Conservation (phyloP, 2,797 vertebrate species). For the Zenarchopterus dispar region DNA sequence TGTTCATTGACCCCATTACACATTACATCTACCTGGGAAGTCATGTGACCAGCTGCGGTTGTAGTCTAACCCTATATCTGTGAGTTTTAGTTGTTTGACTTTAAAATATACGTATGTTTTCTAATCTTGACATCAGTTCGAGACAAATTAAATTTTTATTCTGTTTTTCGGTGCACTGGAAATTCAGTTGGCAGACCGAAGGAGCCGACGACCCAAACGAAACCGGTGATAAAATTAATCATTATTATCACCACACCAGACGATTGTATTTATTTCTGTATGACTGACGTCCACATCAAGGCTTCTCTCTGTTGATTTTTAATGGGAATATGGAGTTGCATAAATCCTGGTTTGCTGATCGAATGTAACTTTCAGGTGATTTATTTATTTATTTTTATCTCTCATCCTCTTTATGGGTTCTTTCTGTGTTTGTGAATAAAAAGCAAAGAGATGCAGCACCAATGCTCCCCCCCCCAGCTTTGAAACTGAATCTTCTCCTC, state of each 20-base stretch:
- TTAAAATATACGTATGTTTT: too few species aligned
- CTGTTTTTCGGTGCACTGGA: too few species aligned
- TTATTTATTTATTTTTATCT: too few species aligned
- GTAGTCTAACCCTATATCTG: conserved; percentile 9
- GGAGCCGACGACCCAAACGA: conserved; percentile 6
- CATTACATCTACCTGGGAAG: not conserved
- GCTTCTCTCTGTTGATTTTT: too few species aligned
- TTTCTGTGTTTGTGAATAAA: not conserved
- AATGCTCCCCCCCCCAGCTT: conserved; percentile 13
- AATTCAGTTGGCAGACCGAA: conserved; percentile 22
- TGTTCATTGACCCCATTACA: conserved; percentile 29
- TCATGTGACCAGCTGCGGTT: conserved; percentile 20
- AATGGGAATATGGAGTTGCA: not conserved
- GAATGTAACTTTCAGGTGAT: conserved; percentile 21
- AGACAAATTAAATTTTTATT: too few species aligned
- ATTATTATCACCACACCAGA: conserved; percentile 43
- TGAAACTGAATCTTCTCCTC: conserved; percentile 34
- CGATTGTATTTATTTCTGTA: conserved; percentile 7
- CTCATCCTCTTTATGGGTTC: not conserved
- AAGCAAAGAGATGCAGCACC: conserved; percentile 3
- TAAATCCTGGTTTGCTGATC: not conserved
- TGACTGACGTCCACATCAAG: conserved; percentile 10
- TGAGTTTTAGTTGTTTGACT: not conserved
- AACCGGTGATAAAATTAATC: conserved; percentile 30
- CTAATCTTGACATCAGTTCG: too few species aligned